Evolutionary conservation across 2,888 invertebrate genomes (phyloP), one percentile per base, ranked within the genome.

Genomic region (Carcina quercana): DNA sequence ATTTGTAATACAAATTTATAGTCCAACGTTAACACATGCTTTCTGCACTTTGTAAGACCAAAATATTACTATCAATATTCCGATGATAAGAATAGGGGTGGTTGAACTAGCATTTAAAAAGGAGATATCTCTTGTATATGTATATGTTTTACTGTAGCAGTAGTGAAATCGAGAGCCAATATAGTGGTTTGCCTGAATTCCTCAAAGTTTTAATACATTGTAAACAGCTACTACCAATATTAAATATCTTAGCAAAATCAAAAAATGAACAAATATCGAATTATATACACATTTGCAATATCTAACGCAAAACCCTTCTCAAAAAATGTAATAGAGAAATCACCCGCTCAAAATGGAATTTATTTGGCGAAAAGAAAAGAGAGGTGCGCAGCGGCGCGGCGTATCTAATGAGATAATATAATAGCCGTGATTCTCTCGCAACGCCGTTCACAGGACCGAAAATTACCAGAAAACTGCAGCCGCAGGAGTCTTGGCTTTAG

Each of bases 321-420:
- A 28, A 21, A 30, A 60, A 61, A 62, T 52, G 50, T 64, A 67
- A 65, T 62, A 67, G 58, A 65, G 60, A 63, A 68, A 71, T 73
- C 65, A 65, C 59, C 63, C 59, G 58, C 47, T 60, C 57, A 59
- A 58, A 62, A 64, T 60, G 65, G 67, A 79, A 78, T 78, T 78
- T 75, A 76, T 79, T 72, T 70, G 66, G 71, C 67, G 66, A 65
- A 64, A 65, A 67, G 61, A 62, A 62, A 62, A 60, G 62, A 57
- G 61, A 61, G 59, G 63, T 53, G 60, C 56, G 59, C 59, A 57
- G 30, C 26, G 61, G 54, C 59, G 66, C 64, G 64, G 71, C 79
- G 75, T 76, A 61, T 74, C 79, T 83, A 82, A 83, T 79, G 80
- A 78, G 78, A 79, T 80, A 82, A 82, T 75, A 74, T 79, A 76